These are phyloP conservation scores for Sinonovacula constricta DNA, from an alignment of 1,140 invertebrate genomes.

Conservation along the genomic window DNA sequence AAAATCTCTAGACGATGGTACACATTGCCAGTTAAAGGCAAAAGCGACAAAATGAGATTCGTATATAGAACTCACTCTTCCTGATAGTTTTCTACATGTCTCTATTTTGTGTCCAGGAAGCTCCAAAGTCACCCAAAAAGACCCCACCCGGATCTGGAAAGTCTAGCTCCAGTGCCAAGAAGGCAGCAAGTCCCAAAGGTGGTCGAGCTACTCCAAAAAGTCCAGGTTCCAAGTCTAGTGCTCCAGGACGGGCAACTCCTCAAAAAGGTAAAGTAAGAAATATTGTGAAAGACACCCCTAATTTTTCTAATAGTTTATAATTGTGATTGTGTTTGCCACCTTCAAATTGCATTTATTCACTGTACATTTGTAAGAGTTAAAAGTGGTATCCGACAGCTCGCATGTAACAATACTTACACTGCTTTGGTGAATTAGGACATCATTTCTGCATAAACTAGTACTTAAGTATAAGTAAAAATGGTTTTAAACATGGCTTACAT, in stretches of 20 bases:
- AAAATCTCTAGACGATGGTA: not conserved
- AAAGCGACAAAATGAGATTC: not conserved
- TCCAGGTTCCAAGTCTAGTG: not conserved
- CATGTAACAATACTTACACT: no score
- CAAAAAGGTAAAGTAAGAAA: constrained; percentile 26
- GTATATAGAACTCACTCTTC: not conserved
- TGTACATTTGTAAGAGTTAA: no score
- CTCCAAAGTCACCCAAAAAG: constrained; percentile 38
- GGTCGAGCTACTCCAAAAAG: constrained; percentile 43
- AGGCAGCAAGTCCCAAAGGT: constrained; percentile 25
- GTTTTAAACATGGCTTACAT: not conserved
- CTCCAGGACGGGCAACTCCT: constrained; percentile 26
- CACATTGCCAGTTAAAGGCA: constrained; percentile 9
- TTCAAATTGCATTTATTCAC: no score
- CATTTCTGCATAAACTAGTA: no score
- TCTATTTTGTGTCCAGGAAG: constrained; percentile 18
- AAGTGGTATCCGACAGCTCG: no score
- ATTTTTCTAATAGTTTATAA: not conserved
- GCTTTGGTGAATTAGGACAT: no score
- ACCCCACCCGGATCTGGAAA: constrained; percentile 41
- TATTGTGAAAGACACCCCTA: no score
- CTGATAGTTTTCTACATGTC: not conserved
- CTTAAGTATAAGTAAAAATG: no score
- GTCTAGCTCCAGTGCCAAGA: constrained; percentile 23
- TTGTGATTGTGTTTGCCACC: no score